Base-by-base conservation (phyloP, 2,797 vertebrate genomes). In the Neomorphus geoffroyi region DNA sequence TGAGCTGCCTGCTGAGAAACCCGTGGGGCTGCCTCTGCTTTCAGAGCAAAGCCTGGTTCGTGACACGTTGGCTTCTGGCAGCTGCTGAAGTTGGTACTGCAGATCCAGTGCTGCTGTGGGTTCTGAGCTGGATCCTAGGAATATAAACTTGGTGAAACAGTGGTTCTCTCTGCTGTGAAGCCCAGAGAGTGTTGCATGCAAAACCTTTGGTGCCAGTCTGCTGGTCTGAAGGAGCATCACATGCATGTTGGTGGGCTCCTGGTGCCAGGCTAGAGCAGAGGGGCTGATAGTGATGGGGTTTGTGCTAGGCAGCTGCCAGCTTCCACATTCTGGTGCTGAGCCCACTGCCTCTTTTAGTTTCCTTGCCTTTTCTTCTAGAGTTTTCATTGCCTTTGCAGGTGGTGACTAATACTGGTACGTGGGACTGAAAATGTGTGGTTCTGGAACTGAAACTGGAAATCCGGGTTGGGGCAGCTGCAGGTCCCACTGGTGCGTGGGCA, bases 161-260 rank as follows among this genome's bases (percentile, higher is more conserved):
- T 5, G 2, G 14, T 21, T 0, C 13, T 21, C 46, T 26, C 32
- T 11, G n/a, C 26, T 4, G 1, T 8, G n/a, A 11, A 32, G 39
- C 19, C 30, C 26, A 4, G 9, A 4, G 12, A 11, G 21, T 13
- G 30, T 30, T 65, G 26, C 13, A 13, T 3, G 14, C 45, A 22
- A 26, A 35, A 9, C 13, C 22, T 16, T 3, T 24, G 56, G 56
- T 23, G 32, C 46, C 17, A 7, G 16, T 2, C 45, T 46, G 27
- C 6, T 28, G 11, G 27, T 28, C 18, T 9, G 30, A 15, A 15
- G 33, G 57, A 50, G 45, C 13, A 5, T 12, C 28, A 17, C 26
- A 9, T 5, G 13, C 33, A 21, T 16, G 17, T 32, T 7, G 4
- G 19, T 19, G 3, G 26, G 54, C 9, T 24, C 41, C 43, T 17